Base-by-base conservation (phyloP, 2,797 vertebrate genomes). In the Sternotherus odoratus region DNA sequence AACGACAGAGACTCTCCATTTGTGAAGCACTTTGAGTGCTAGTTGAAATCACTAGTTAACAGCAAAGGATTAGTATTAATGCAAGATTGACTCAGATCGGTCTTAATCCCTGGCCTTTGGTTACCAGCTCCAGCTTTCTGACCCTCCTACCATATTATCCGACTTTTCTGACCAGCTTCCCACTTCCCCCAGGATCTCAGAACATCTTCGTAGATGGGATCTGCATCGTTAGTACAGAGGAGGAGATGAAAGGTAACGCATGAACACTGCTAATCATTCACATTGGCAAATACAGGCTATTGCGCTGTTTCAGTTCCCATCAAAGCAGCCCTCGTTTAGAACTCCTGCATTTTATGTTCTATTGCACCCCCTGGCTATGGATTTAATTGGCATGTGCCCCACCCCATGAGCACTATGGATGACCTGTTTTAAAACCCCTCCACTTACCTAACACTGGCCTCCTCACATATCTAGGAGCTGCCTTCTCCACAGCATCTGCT, bases 231-330 rank as follows among this genome's bases (percentile, higher is more conserved):
- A 28, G 24, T 30, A 16, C 72, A 48, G 3, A 15, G 24, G 30
- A 75, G 16, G 15, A 48, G 43, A 75, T 46, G 26, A 69, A 69
- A 36, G 23, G 36, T 69, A 39, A 69, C 21, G 21, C 43, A 26
- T 26, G 8, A 48, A 30, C 43, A 48, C 26, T 30, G 72, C 28
- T 30, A 75, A 75, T 46, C 26, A 30, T 30, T 75, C 46, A 48
- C 48, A 13, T 28, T 46, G 43, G 13, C 43, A 48, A 28, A 46
- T 48, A 48, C 4, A 30, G 23, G 16, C 16, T 30, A 46, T 8
- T 13, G 8, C 7, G 16, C 33, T 4, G n/a, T 78, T 8, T 39
- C 1, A 0, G n/a, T 0, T 1, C 0, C n/a, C 57, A 75, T 75
- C 72, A 57, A 11, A 54, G 33, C 84, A 83, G 57, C 66, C 8